A percentile compares a stretch with the other conserved stretches of the same genome.
These are phyloP conservation scores for Lypha dubia DNA, from an alignment of 2,888 invertebrate species.

Conservation along the genomic window DNA sequence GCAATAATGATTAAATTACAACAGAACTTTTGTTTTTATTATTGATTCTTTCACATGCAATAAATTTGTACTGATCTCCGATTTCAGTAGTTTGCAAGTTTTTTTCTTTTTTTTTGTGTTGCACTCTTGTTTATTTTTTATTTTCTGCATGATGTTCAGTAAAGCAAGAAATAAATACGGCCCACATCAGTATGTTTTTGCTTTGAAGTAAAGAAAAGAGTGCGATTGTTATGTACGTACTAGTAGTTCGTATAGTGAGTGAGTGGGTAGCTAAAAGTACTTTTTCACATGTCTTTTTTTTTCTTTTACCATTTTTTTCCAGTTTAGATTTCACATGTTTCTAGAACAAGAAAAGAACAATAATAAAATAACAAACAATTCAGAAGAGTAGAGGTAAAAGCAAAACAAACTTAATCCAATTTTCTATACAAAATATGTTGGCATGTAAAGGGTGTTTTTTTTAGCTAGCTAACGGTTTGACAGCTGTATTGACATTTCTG, in stretches of 20 bases:
- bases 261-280: neutral
- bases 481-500: too few relatives aligned
- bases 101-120: conserved; percentile 20
- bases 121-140: neutral
- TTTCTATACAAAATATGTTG: conserved; percentile 53
- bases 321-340: conserved; percentile 29
- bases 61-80: conserved; percentile 50
- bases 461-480: too few relatives aligned
- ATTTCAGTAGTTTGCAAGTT: conserved; percentile 57
- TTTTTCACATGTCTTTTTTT: conserved; percentile 26
- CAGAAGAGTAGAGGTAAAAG: conserved; percentile 39
- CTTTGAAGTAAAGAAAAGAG: conserved; percentile 6
- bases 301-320: neutral
- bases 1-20: conserved; percentile 48
- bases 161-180: conserved; percentile 22
- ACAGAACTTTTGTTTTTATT: conserved; percentile 48
- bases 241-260: neutral
- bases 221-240: conserved; percentile 6
- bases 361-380: neutral
- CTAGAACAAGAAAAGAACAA: conserved; percentile 12
- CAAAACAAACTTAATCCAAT: conserved; percentile 64
- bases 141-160: neutral
- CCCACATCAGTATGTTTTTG: conserved; percentile 21
- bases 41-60: conserved; percentile 66
- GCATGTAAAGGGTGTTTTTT: conserved; percentile 29